Conservation (phyloP, 2,113 vertebrate species). For the Patagioenas fasciata region DNA sequence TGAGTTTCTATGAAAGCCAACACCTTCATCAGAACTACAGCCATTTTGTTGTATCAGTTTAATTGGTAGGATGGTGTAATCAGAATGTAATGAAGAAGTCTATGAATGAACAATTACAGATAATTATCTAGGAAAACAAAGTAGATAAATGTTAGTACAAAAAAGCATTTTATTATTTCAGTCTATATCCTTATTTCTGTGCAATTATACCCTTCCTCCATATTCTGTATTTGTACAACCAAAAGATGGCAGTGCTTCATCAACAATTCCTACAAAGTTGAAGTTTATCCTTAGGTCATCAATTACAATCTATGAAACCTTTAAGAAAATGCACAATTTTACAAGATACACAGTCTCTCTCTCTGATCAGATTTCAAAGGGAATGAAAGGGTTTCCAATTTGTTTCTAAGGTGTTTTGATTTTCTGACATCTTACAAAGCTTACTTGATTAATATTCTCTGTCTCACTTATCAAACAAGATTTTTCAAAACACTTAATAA, state of each 20-base stretch:
- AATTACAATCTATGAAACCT: neutral
- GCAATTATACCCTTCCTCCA: neutral
- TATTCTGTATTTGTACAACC: conserved; percentile 70
- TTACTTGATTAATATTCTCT: neutral
- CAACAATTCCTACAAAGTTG: conserved; percentile 64
- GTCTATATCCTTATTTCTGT: neutral
- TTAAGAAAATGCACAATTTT: conserved; percentile 39
- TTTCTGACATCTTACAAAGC: neutral
- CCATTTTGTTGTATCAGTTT: neutral
- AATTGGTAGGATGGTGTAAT: neutral
- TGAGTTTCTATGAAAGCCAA: neutral
- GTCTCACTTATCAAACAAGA: neutral
- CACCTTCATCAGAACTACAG: neutral
- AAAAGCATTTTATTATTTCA: neutral
- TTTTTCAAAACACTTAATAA: neutral
- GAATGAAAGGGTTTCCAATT: neutral
- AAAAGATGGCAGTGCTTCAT: conserved; percentile 83
- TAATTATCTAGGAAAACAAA: neutral
- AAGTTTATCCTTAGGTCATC: conserved; percentile 31
- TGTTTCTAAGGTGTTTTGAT: neutral
- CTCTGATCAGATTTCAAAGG: conserved; percentile 2
- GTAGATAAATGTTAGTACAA: neutral
- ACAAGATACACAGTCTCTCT: neutral
- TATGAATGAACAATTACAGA: neutral
- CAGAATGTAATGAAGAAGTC: neutral